Percentiles rank a stretch among this genome's conserved stretches.
phyloP scores from a whole-genome alignment of 2,113 vertebrate species.

The Aviceda subcristata region DNA sequence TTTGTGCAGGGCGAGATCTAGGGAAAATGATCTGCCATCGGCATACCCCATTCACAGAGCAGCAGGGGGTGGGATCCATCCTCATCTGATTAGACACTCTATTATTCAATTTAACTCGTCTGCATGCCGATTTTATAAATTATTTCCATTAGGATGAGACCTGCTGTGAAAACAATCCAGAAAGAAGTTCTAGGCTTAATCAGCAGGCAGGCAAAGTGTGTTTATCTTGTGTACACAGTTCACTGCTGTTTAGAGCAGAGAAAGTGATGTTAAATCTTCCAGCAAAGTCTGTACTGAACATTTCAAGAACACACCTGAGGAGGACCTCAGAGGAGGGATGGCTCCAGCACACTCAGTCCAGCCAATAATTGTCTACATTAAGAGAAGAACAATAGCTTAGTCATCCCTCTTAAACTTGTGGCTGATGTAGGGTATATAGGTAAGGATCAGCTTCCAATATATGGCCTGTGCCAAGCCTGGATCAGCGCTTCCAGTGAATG shows the following conservation, averaged over 20 bases:
- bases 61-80: neutral
- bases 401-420: neutral
- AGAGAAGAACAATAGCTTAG: neutral
- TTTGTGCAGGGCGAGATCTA: neutral
- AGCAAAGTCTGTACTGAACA: neutral
- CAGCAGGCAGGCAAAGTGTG: neutral
- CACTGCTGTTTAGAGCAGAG: neutral
- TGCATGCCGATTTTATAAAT: neutral
- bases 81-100: neutral
- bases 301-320: neutral
- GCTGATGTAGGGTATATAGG: neutral
- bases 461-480: neutral
- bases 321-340: neutral
- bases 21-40: neutral
- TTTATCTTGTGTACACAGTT: neutral
- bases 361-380: neutral
- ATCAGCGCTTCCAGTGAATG: rapidly evolving
- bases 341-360: neutral
- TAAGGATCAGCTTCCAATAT: neutral
- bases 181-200: neutral
- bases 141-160: neutral
- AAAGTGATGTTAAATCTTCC: neutral
- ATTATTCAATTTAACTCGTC: neutral
- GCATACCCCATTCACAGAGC: rapidly evolving
- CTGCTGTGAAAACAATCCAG: neutral